Percentiles rank a stretch among this genome's conserved stretches.
Conservation (phyloP, 2,113 vertebrate species). For the Dissostichus mawsoni region DNA sequence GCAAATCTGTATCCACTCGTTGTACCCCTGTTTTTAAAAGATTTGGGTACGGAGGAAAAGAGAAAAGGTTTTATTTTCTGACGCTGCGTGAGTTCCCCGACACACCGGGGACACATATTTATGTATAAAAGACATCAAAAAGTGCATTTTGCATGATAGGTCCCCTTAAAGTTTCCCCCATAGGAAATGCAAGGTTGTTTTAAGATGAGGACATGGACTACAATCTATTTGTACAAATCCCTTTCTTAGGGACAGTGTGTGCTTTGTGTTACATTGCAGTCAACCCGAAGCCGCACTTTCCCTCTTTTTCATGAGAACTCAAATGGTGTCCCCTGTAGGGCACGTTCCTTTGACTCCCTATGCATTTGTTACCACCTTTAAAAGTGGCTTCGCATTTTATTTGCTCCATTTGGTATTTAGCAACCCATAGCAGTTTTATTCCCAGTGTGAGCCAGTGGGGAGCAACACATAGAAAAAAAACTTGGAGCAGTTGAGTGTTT, state of each 20-base stretch:
- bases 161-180: neutral
- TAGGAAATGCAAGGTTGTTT: neutral
- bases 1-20: too few relatives aligned
- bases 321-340: neutral
- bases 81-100: too few relatives aligned
- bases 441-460: neutral
- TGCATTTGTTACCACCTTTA: neutral
- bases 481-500: neutral
- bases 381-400: neutral
- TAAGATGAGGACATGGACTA: neutral
- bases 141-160: too few relatives aligned
- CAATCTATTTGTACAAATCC: neutral
- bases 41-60: too few relatives aligned
- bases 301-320: neutral
- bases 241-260: neutral
- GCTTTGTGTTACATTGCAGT: neutral
- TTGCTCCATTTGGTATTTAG: neutral
- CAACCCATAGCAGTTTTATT: neutral
- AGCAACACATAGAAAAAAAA: constrained; percentile 6
- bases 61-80: too few relatives aligned
- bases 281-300: neutral
- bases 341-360: neutral
- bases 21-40: too few relatives aligned
- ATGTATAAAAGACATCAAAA: too few relatives aligned
- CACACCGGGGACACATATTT: too few relatives aligned